Evolutionary conservation across 2,113 vertebrate genomes (phyloP), one percentile per base, ranked within the genome.

Genomic region (Vanacampus margaritifer): DNA sequence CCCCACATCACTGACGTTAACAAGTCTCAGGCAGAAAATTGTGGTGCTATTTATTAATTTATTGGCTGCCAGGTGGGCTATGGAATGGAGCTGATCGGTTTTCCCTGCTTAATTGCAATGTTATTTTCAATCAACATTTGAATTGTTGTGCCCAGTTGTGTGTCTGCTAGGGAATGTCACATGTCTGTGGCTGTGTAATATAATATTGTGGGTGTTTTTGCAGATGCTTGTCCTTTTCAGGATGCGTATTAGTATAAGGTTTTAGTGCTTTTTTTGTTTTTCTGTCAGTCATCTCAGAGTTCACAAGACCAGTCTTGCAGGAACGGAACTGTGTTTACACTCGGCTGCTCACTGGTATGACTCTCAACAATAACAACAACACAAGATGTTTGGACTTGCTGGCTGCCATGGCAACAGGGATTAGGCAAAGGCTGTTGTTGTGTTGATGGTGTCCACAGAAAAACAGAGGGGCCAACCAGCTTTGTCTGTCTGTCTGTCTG

Each of bases 301-400:
- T 90, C 89, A 89, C 88, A 90, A 81, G 89, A 87, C 84, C 84
- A 88, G 90, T 89, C 90, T 90, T 90, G 89, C 88, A 84, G 83
- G 91, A 90, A 83, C 86, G 80, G 82, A 76, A 81, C 75, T 69
- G 75, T 92, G 90, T 92, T 92, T 90, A 92, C 89, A 90, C 84
- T 90, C 84, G 69, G 80, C 86, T 79, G 77, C 86, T 88, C 84
- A 48, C 83, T 87, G 83, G 83, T 86, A 85, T 86, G 87, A 91
- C 89, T 91, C 89, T 91, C 87, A 88, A 91, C 90, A 92, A 92
- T 91, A 92, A 92, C 89, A 92, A 91, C 90, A 92, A 90, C 91
- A 92, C 83, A 89, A 88, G 87, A 85, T 91, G 90, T 91, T 92
- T 92, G 89, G 90, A 92, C 91, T 91, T 88, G 89, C 89, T 84